Percentiles rank a stretch among this genome's conserved stretches.
These are phyloP conservation scores for Dryococelus australis DNA, from an alignment of 2,888 invertebrate genomes.

Conservation along the genomic window DNA sequence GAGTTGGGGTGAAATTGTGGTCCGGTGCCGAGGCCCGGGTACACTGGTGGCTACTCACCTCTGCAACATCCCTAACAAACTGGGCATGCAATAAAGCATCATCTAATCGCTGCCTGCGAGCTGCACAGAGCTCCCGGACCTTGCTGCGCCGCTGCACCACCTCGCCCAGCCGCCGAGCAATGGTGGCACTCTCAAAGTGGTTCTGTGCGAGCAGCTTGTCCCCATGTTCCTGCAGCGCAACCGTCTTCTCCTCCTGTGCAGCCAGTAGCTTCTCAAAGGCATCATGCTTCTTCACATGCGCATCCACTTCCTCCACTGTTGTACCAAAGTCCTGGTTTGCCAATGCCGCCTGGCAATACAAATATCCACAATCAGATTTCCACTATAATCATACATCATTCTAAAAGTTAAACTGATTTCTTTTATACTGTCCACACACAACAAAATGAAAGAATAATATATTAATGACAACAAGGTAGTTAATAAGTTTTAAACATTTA, in stretches of 20 bases:
- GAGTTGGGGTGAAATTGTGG: too few species aligned
- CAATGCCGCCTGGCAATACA: slow-evolving; percentile 51
- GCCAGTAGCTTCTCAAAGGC: slow-evolving; percentile 91
- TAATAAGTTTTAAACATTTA: too few species aligned
- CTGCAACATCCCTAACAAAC: slow-evolving; percentile 90
- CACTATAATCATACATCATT: background rate
- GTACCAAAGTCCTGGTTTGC: slow-evolving; percentile 53
- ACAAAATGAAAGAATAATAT: slow-evolving; percentile 22
- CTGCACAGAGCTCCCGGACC: slow-evolving; percentile 72
- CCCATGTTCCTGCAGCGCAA: slow-evolving; percentile 82
- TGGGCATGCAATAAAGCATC: slow-evolving; percentile 86
- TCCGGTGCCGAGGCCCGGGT: too few species aligned
- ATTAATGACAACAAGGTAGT: too few species aligned
- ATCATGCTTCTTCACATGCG: slow-evolving; percentile 90
- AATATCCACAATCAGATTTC: too few species aligned
- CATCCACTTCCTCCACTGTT: slow-evolving; percentile 82
- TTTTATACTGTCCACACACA: background rate
- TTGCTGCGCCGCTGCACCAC: slow-evolving; percentile 73
- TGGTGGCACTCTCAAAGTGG: slow-evolving; percentile 88
- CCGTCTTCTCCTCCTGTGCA: slow-evolving; percentile 88
- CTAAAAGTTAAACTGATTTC: background rate
- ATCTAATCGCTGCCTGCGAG: slow-evolving; percentile 73
- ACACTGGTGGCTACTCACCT: slow-evolving; percentile 57
- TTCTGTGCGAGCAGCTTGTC: slow-evolving; percentile 86
- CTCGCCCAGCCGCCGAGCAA: slow-evolving; percentile 76